A percentile compares a stretch with the other conserved stretches of the same genome.
These are phyloP conservation scores for Albula glossodonta DNA, from an alignment of 2,113 vertebrate species.

Conservation along the genomic window DNA sequence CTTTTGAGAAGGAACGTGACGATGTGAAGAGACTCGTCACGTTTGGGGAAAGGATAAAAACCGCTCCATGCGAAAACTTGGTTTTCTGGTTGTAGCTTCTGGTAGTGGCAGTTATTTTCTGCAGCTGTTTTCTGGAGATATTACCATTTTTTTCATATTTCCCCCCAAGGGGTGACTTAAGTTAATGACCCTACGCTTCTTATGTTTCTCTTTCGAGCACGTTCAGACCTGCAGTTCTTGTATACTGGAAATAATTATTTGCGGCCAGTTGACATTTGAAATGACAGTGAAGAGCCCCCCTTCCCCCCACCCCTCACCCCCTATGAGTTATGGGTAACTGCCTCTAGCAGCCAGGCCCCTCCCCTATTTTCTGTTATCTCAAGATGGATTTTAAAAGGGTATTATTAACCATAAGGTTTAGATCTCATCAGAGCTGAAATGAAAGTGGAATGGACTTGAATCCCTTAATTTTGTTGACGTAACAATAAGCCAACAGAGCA, in stretches of 20 bases:
- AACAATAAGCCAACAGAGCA: background rate
- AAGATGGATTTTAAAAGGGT: background rate
- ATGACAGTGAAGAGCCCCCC: background rate
- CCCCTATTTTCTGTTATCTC: background rate
- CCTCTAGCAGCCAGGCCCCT: background rate
- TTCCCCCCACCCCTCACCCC: too few relatives aligned
- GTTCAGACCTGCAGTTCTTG: constrained; percentile 42
- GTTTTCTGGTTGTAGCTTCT: background rate
- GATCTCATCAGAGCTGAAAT: background rate
- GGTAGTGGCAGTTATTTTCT: background rate
- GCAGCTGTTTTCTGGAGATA: constrained; percentile 2
- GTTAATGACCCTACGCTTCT: constrained; percentile 25
- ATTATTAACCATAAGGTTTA: background rate
- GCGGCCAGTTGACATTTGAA: constrained; percentile 48
- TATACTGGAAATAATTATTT: constrained; percentile 39
- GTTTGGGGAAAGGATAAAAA: background rate
- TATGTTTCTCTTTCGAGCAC: constrained; percentile 35
- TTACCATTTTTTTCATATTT: background rate
- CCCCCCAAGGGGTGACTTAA: constrained; percentile 27
- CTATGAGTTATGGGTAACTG: background rate
- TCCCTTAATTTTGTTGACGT: background rate
- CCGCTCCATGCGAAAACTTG: background rate
- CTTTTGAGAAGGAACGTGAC: background rate
- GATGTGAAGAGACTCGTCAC: background rate
- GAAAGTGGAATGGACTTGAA: background rate